phyloP scores from a whole-genome alignment of 1,140 invertebrate genomes.

The Oscheius sp. region DNA sequence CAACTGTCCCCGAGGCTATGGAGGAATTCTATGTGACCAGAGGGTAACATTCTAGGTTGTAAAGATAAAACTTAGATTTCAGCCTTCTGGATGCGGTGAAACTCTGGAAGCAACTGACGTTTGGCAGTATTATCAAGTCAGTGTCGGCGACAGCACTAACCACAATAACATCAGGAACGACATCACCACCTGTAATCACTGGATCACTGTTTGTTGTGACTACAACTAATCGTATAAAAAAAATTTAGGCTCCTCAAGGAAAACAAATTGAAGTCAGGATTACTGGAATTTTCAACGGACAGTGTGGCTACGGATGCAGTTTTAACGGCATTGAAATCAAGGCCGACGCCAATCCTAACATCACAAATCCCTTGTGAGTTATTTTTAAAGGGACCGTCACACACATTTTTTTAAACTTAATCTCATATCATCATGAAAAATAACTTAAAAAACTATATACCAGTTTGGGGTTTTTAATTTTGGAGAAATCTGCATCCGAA shows the following conservation, averaged over 20 bases:
- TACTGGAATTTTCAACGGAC: not conserved
- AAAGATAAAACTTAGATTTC: not conserved
- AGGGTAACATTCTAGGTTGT: not conserved
- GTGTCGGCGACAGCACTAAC: not conserved
- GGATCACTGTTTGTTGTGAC: slow-evolving; percentile 18
- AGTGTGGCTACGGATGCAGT: slow-evolving; percentile 5
- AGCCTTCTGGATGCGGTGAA: slow-evolving; percentile 3
- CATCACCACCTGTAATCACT: not conserved
- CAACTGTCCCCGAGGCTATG: slow-evolving; percentile 20
- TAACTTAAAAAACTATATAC: too few relatives aligned
- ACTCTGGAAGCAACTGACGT: not conserved
- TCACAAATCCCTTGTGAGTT: slow-evolving; percentile 1
- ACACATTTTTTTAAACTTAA: too few relatives aligned
- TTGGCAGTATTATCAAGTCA: not conserved
- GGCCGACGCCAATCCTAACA: not conserved
- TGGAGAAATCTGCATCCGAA: too few relatives aligned
- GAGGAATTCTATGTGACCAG: slow-evolving; percentile 1
- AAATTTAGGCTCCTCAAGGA: slow-evolving; percentile 13
- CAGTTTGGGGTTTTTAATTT: too few relatives aligned
- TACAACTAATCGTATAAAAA: too few relatives aligned
- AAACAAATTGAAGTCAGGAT: slow-evolving; percentile 13
- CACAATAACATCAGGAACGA: not conserved
- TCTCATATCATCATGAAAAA: too few relatives aligned
- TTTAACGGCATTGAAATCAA: slow-evolving; percentile 21
- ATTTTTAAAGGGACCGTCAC: too few relatives aligned